Evolutionary conservation across 2,888 invertebrate species (phyloP).

Genomic region (Eupelmus urozonus): DNA sequence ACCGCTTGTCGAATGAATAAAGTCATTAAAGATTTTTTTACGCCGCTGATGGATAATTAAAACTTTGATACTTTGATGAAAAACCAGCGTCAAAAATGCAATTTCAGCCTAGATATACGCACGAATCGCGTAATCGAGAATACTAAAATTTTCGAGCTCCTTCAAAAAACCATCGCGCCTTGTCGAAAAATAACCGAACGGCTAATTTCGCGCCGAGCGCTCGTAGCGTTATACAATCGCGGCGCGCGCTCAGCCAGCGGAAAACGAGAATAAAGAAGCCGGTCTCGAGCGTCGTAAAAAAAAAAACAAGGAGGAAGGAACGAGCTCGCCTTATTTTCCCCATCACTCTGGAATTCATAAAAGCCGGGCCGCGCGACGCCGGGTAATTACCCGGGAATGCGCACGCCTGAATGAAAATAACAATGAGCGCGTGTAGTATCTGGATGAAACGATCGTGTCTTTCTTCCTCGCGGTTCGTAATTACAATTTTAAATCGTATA

Average conservation of each 20-base stretch:
- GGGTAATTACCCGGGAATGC: slow-evolving; percentile 40
- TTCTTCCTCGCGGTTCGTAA: neutral
- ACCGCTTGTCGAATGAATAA: neutral
- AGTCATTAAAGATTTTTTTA: slow-evolving; percentile 31
- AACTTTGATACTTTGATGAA: no score
- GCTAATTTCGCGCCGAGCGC: no score
- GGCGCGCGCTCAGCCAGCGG: slow-evolving; percentile 8
- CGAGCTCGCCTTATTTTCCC: neutral
- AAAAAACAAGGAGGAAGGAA: neutral
- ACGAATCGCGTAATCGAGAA: no score
- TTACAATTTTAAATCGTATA: slow-evolving; percentile 51
- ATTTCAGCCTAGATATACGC: no score
- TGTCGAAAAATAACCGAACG: no score
- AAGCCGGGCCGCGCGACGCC: no score
- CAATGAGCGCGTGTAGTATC: no score
- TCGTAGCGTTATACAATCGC: neutral
- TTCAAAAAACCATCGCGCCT: no score
- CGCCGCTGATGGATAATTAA: slow-evolving; percentile 12
- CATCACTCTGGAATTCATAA: slow-evolving; percentile 17
- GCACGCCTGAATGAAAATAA: slow-evolving; percentile 44
- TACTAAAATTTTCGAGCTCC: no score
- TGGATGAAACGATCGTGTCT: no score
- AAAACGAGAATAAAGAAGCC: slow-evolving; percentile 18
- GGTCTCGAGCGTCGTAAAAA: neutral
- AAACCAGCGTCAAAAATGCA: no score